phyloP scores from a whole-genome alignment of 2,797 vertebrate genomes.

The Pangasius krempfi region DNA sequence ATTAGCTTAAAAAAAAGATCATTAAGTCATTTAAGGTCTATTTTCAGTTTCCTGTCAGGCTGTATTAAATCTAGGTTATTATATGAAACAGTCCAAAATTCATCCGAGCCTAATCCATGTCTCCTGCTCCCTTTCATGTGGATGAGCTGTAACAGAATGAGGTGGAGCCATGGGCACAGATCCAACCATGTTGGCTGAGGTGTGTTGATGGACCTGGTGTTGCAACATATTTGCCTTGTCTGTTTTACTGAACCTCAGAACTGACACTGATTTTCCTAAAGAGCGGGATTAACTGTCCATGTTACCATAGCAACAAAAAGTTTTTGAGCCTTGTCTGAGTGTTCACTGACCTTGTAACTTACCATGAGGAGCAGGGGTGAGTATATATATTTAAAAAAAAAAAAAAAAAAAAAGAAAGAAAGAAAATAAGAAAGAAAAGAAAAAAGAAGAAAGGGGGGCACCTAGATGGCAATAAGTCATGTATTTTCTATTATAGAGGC shows the following conservation, averaged over 20 bases:
- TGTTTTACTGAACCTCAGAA: not conserved
- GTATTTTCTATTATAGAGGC: not conserved
- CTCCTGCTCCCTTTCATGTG: not conserved
- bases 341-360: not conserved
- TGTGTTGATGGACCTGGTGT: not conserved
- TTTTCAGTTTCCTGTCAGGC: conserved; percentile 3
- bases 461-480: not conserved
- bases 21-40: conserved; percentile 16
- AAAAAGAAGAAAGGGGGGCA: not conserved
- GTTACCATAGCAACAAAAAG: not conserved
- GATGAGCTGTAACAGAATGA: conserved; percentile 13
- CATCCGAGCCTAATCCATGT: conserved; percentile 14
- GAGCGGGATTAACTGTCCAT: not conserved
- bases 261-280: not conserved
- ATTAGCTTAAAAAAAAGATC: not conserved
- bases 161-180: not conserved
- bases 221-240: conserved; percentile 24
- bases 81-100: conserved; percentile 8
- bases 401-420: not conserved
- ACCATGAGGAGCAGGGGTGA: not conserved
- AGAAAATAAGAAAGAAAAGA: not conserved
- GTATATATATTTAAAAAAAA: too few species aligned
- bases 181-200: not conserved
- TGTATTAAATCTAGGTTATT: conserved; percentile 10
- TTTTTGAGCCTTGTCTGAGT: not conserved